Base-by-base conservation (phyloP, 2,797 vertebrate species). In the Phaenicophaeus curvirostris region DNA sequence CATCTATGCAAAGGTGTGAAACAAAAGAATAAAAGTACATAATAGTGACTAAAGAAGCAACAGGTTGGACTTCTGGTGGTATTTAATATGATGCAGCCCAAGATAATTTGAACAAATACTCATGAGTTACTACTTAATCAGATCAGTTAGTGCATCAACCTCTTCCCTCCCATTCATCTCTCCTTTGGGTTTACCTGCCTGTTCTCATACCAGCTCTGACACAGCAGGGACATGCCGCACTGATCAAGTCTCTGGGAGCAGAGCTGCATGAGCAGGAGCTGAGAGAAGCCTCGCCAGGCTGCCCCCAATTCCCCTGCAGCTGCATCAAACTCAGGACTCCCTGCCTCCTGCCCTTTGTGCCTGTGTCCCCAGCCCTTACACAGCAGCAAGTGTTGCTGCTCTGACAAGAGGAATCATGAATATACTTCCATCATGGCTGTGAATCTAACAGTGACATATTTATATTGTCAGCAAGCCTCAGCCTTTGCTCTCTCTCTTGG, bases 381-480 rank as follows among this genome's bases (percentile, higher is more conserved):
- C 21, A 62, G 31, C 35, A 73, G n/a, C 24, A 41, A 50, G 27
- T 6, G 5, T 57, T 78, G 42, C 46, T 69, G 17, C 42, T 72
- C 30, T 69, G 74, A 44, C 53, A 74, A 41, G 39, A 67, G 15
- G 42, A 20, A 8, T 31, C 23, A 42, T 4, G 17, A 76, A 42
- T 1, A 3, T 11, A 5, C 23, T n/a, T 39, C 33, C 31, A 31
- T 15, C 6, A 13, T 1, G 6, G 13, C 28, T 73, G 11, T 0
- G 2, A 48, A 24, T 4, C 75, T 37, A 73, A 44, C 33, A 24
- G 11, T 23, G 31, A 81, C n/a, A 16, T n/a, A 50, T 23, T 31
- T n/a, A 8, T 11, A 39, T 3, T n/a, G 15, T 19, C 27, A n/a
- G 41, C 33, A 68, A 65, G 39, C 7, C 20, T 50, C 1, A 2